phyloP scores from a whole-genome alignment of 2,888 invertebrate species.

The Idaea biselata region DNA sequence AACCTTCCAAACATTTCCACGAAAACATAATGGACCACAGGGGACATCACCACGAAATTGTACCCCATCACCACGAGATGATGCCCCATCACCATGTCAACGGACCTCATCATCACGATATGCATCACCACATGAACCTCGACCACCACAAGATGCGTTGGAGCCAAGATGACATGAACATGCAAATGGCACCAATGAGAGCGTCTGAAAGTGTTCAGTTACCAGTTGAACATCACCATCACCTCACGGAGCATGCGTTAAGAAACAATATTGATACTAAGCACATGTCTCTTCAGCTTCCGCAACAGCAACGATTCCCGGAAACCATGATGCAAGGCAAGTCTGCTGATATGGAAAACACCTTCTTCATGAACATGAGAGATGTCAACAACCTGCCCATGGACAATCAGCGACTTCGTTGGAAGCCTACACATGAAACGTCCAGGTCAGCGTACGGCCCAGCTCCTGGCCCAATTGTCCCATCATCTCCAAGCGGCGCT shows the following conservation, averaged over 20 bases:
- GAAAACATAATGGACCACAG: not conserved
- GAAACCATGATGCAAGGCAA: conserved; percentile 38
- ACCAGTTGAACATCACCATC: conserved; percentile 26
- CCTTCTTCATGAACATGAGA: conserved; percentile 40
- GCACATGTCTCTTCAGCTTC: conserved; percentile 15
- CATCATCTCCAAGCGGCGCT: conserved; percentile 31
- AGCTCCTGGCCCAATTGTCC: conserved; percentile 26
- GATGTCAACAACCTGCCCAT: conserved; percentile 40
- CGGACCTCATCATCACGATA: not conserved
- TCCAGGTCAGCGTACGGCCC: conserved; percentile 48
- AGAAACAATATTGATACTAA: conserved; percentile 14
- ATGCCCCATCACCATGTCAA: not conserved
- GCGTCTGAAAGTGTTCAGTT: conserved; percentile 16
- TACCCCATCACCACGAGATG: conserved; percentile 1
- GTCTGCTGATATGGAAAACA: conserved; percentile 40
- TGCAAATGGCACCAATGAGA: conserved; percentile 24
- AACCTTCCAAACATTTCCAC: not conserved
- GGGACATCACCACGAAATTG: conserved; percentile 1
- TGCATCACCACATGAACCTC: conserved; percentile 14
- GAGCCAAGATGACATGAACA: conserved; percentile 21
- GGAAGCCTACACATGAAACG: conserved; percentile 47
- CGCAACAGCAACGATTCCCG: conserved; percentile 16
- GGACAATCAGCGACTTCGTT: conserved; percentile 40
- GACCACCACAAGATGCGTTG: conserved; percentile 22
- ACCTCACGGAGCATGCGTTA: conserved; percentile 19